Conservation (phyloP, 2,797 vertebrate genomes). For the Hydrolagus colliei region DNA sequence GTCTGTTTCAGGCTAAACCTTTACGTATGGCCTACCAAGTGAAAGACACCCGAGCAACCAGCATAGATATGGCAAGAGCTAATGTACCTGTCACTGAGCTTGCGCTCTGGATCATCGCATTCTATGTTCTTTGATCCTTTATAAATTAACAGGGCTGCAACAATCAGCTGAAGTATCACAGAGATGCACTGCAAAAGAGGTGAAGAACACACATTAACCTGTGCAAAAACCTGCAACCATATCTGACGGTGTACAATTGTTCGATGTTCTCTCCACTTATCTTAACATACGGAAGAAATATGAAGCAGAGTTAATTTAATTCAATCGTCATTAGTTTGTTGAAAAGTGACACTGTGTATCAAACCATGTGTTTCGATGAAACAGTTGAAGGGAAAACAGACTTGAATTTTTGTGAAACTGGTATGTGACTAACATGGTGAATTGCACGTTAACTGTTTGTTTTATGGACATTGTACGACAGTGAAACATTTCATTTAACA, state of each 20-base stretch:
- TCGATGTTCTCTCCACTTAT: background rate
- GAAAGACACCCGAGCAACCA: background rate
- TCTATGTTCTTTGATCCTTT: slow-evolving; percentile 38
- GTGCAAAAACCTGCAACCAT: slow-evolving; percentile 39
- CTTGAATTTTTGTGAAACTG: too few species aligned
- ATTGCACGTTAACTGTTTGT: too few species aligned
- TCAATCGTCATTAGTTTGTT: background rate
- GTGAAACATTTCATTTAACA: background rate
- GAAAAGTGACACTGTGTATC: background rate
- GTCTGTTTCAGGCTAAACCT: background rate
- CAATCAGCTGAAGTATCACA: slow-evolving; percentile 33
- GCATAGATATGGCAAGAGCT: background rate
- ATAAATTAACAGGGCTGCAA: slow-evolving; percentile 36
- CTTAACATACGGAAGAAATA: background rate
- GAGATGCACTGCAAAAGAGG: slow-evolving; percentile 34
- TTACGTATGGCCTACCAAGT: background rate
- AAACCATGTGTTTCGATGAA: background rate
- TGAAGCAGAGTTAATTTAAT: too few species aligned
- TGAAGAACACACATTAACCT: slow-evolving; percentile 31
- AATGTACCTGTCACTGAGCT: slow-evolving; percentile 38
- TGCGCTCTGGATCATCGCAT: slow-evolving; percentile 32
- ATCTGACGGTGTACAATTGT: background rate
- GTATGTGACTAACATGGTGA: background rate
- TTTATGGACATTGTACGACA: background rate
- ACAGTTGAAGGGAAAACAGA: background rate